Base-by-base conservation (phyloP, 2,113 vertebrate genomes). In the Corythornis cristatus region DNA sequence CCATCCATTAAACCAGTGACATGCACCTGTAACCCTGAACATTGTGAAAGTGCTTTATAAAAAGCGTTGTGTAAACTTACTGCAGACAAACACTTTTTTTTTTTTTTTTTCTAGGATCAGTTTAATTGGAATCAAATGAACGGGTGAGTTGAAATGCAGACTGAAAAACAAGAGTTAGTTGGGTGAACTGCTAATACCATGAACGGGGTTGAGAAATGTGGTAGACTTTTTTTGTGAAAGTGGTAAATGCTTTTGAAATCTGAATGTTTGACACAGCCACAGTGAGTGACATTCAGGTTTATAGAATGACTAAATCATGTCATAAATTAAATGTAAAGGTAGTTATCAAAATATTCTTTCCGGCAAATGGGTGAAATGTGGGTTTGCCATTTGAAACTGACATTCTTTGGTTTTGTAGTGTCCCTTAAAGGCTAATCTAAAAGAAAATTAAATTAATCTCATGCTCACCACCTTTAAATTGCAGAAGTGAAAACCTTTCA, bases 381-480 rank as follows among this genome's bases (percentile, higher is more conserved):
- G 61, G 43, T 61, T 93, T 45, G 4, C 48, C 40, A 4, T 71
- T 56, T 20, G 18, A 74, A 74, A 88, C 60, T 72, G 82, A 85
- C 43, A 48, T 86, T 96, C 87, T 76, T 91, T 25, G 67, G 68
- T 62, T 93, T 83, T 74, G 60, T 42, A 88, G 78, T 71, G 94
- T 89, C 94, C 87, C 57, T 93, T 74, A 83, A 93, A 91, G 56
- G 57, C 53, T 93, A 93, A 95, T 93, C 85, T 86, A 75, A 86
- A 91, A 87, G 87, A 93, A 95, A 95, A 96, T 83, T 58, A 84
- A 93, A 94, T 93, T 95, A 94, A 96, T 91, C 81, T 95, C 75
- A 61, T 81, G 88, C 43, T 95, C 46, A 74, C 68, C 79, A 91
- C 93, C 75, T 95, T 86, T 88, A 93, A 93, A 95, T 56, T 89